A percentile compares a stretch with the other conserved stretches of the same genome.
phyloP scores from a whole-genome alignment of 2,888 invertebrate genomes.

The Pandemis heparana region DNA sequence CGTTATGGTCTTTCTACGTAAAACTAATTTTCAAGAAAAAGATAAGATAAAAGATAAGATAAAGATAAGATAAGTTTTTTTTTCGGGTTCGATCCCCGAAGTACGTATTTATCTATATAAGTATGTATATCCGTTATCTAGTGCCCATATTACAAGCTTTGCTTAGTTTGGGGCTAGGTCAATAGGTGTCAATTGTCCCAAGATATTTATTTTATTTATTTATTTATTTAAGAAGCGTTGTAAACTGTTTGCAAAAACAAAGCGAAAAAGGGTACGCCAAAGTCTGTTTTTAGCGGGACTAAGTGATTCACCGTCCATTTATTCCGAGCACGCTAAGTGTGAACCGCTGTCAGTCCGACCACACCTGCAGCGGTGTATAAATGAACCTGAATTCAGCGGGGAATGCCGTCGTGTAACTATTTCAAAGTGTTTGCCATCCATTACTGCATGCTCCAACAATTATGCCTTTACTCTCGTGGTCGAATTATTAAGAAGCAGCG shows the following conservation, averaged over 20 bases:
- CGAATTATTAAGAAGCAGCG: not conserved
- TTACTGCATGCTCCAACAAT: constrained; percentile 27
- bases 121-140: too few species aligned
- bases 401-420: constrained; percentile 43
- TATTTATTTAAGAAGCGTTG: too few species aligned
- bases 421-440: constrained; percentile 41
- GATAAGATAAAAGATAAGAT: too few species aligned
- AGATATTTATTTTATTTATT: too few species aligned
- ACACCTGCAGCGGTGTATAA: constrained; percentile 36
- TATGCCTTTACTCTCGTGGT: constrained; percentile 15
- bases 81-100: too few species aligned
- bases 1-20: too few species aligned
- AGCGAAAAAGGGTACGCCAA: not conserved
- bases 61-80: too few species aligned
- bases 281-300: not conserved
- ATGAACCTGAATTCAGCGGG: constrained; percentile 44
- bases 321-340: not conserved
- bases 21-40: too few species aligned
- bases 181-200: too few species aligned
- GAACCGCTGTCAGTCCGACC: constrained; percentile 27
- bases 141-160: too few species aligned
- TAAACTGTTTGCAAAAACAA: not conserved
- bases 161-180: too few species aligned
- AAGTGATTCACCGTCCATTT: not conserved
- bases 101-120: too few species aligned